A percentile compares a stretch with the other conserved stretches of the same genome.
Evolutionary conservation across 2,113 vertebrate species (phyloP).

Genomic region (Sprattus sprattus): DNA sequence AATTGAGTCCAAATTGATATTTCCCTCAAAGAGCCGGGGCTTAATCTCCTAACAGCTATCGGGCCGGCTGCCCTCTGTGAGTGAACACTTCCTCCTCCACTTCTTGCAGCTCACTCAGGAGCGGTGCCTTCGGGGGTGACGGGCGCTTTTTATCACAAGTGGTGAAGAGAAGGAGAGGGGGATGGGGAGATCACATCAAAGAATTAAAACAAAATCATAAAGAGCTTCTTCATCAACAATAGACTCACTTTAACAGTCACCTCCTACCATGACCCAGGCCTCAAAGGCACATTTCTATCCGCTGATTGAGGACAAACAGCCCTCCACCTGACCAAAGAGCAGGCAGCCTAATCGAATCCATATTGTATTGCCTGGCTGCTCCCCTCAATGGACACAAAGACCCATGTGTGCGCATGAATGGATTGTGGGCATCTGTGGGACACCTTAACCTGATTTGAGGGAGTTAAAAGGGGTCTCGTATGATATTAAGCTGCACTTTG

Average conservation of each 20-base stretch:
- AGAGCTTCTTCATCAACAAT: conserved; percentile 67
- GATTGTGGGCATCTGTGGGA: conserved; percentile 58
- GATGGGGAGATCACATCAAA: conserved; percentile 64
- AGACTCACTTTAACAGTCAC: conserved; percentile 56
- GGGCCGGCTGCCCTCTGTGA: neutral
- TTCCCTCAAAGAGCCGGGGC: neutral
- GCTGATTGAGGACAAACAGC: conserved; percentile 66
- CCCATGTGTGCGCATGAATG: conserved; percentile 68
- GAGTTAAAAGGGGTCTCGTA: conserved; percentile 55
- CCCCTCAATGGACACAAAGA: conserved; percentile 63
- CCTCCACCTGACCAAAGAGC: conserved; percentile 70
- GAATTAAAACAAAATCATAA: conserved; percentile 63
- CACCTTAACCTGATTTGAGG: conserved; percentile 72
- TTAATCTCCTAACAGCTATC: conserved; percentile 14
- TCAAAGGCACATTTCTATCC: conserved; percentile 59
- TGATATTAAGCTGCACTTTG: conserved; percentile 72
- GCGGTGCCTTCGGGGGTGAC: neutral
- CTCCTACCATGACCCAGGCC: conserved; percentile 69
- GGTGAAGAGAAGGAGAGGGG: conserved; percentile 40
- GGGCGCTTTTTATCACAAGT: conserved; percentile 2
- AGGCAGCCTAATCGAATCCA: conserved; percentile 75
- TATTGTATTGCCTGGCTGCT: conserved; percentile 74
- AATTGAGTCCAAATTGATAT: conserved; percentile 17
- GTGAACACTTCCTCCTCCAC: neutral
- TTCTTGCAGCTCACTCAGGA: conserved; percentile 27